phyloP scores from a whole-genome alignment of 1,140 invertebrate species.

The Bemisia tabaci region DNA sequence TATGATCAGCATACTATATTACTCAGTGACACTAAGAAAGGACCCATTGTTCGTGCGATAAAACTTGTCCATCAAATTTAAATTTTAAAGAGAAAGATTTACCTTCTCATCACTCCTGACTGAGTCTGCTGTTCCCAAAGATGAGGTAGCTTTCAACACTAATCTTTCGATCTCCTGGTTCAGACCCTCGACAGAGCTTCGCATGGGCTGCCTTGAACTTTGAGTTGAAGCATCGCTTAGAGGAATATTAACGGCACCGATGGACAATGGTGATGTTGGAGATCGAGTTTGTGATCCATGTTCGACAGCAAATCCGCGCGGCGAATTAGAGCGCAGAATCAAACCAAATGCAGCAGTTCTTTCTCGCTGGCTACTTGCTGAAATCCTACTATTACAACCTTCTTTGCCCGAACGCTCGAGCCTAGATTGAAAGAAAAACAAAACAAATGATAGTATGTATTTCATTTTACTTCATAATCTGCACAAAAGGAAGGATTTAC shows the following conservation, averaged over 20 bases:
- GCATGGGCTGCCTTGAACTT: slow-evolving; percentile 46
- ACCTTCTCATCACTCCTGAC: slow-evolving; percentile 11
- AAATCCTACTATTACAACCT: slow-evolving; percentile 31
- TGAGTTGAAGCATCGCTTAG: slow-evolving; percentile 23
- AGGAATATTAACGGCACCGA: slow-evolving; percentile 34
- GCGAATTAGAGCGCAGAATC: slow-evolving; percentile 19
- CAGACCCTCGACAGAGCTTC: slow-evolving; percentile 68
- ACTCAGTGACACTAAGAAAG: too few relatives aligned
- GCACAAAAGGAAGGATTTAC: too few relatives aligned
- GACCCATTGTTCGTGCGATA: too few relatives aligned
- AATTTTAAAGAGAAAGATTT: too few relatives aligned
- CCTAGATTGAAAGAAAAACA: slow-evolving; percentile 20
- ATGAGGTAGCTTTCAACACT: slow-evolving; percentile 36
- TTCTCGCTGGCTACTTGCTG: slow-evolving; percentile 27
- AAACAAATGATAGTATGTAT: too few relatives aligned
- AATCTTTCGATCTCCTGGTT: slow-evolving; percentile 70
- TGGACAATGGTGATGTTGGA: slow-evolving; percentile 33
- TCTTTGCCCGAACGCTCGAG: slow-evolving; percentile 36
- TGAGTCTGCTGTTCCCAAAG: not conserved
- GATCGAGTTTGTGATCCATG: slow-evolving; percentile 8
- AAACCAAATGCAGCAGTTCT: slow-evolving; percentile 35
- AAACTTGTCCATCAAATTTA: too few relatives aligned
- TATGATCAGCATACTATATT: too few relatives aligned
- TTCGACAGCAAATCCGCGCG: slow-evolving; percentile 1
- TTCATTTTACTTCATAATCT: too few relatives aligned